Evolutionary conservation across 2,888 invertebrate genomes (phyloP), one percentile per base, ranked within the genome.

Genomic region (Agrotis puta): DNA sequence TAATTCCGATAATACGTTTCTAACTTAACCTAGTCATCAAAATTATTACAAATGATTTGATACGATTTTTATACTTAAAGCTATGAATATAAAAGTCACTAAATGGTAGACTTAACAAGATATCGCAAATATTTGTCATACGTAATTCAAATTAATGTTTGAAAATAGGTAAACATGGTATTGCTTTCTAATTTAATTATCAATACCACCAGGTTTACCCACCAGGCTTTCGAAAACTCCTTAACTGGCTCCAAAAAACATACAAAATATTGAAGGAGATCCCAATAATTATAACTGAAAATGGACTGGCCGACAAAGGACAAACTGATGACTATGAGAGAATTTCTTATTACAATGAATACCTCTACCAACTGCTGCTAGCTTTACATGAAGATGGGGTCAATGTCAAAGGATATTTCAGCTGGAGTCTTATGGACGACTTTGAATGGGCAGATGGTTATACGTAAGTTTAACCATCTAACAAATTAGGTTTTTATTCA

Each of bases 151-250:
- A 33, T 33, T 7, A 33, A 33, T 33, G 1, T 39, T 39, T 20
- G 39, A n/a, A 14, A 22, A 14, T 63, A 18, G 2, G 2, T 14
- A 2, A 22, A 56, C 14, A 43, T n/a, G 16, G 7, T 64, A 20
- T n/a, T 16, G 2, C 16, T 6, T 45, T 27, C 13, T 1, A 27
- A 0, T 24, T n/a, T n/a, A n/a, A n/a, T n/a, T n/a, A n/a, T n/a
- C n/a, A n/a, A n/a, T n/a, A n/a, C n/a, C n/a, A n/a, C n/a, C 88
- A 97, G 97, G 95, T 97, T 51, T 96, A 96, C 74, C 97, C 97
- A 3, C 95, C 95, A 84, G 97, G 97, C 51, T 96, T 98, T 88
- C 94, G 97, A 72, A 96, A 96, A 85, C 88, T 97, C 16, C 85
- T 98, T 24, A 97, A 97, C 88, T 97, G 97, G 96, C 94, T 97